Evolutionary conservation across 2,113 vertebrate species (phyloP), one percentile per base, ranked within the genome.

Genomic region (Thomomys bottae): DNA sequence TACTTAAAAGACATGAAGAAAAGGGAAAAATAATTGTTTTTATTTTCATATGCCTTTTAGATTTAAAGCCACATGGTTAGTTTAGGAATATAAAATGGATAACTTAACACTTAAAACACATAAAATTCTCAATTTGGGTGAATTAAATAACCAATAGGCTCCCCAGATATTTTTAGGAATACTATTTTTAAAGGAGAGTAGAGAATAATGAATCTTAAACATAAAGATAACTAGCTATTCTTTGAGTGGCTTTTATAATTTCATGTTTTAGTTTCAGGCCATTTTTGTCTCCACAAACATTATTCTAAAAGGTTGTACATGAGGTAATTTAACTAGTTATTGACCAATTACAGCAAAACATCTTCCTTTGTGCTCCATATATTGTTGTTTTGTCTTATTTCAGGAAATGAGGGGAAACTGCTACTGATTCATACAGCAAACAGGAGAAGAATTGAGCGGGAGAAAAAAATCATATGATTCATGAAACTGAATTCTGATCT

Each of bases 1-100:
- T 81, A 61, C 40, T 72, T 80, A 34, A 87, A 87, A 28, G 24
- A 24, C 78, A 32, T 93, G 21, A 91, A 78, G 34, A 89, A 93
- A 90, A 89, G 6, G 59, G 6, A 61, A 82, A 66, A 75, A 85
- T 11, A 78, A 73, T 34, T 82, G 14, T 84, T 88, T 79, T 59
- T n/a, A 84, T 92, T 85, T 91, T 67, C 54, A 28, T 82, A 23
- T 75, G 6, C 38, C 5, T 70, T 94, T 20, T 90, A 87, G 42
- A 84, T 66, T 76, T n/a, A 94, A 93, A 61, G 30, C 17, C 8
- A 49, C 10, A 88, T 92, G 36, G 21, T 85, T 88, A 70, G 17
- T 61, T 92, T 66, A 83, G 75, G n/a, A 79, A 54, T 40, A n/a
- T 79, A 79, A 76, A 85, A 75, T 68, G 61, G 49, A 79, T 77